Evolutionary conservation across 1,140 invertebrate species (phyloP), one percentile per base, ranked within the genome.

Genomic region (Diorhabda sublineata): DNA sequence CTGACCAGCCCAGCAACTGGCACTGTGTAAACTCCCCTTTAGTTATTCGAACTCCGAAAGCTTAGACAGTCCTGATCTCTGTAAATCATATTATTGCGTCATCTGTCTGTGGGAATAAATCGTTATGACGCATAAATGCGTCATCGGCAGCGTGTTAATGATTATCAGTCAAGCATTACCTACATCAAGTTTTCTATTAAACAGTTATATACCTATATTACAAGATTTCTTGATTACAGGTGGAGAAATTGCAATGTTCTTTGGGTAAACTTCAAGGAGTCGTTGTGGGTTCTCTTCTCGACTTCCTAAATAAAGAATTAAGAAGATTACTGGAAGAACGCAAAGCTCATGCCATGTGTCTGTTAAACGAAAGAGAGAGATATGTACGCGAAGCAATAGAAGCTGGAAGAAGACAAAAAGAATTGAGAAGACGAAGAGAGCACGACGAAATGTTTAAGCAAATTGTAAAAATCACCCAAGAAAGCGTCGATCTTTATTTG

Each of bases 391-490:
- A 93, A 81, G 89, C 90, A 0, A 87, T 86, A 56, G 90, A 92
- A 80, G 88, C 87, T 58, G 89, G 90, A 2, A 82, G 85, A 66
- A 80, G 90, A 47, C 90, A 92, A 79, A 81, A 85, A 57, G 90
- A 92, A 75, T 84, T 89, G 68, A 83, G 87, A 70, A 80, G 87
- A 42, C 80, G 89, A 57, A 78, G 85, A 66, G 89, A 92, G 80
- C 87, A 91, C 62, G 90, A 93, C 74, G 90, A 92, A 81, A 88
- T 92, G 76, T 92, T 91, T 76, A 88, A 87, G 76, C 87, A 91
- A 69, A 69, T 77, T 41, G 73, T 77, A 2, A 79, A 80, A 70
- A 77, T 87, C 3, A 85, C 90, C 74, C 86, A 86, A 81, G 84
- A 83, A 41, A 86, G 82, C 6, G 87, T 88, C 4, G 88, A 86